Evolutionary conservation across 2,113 vertebrate species (phyloP), one percentile per base, ranked within the genome.

Genomic region (Chaetodon auriga): DNA sequence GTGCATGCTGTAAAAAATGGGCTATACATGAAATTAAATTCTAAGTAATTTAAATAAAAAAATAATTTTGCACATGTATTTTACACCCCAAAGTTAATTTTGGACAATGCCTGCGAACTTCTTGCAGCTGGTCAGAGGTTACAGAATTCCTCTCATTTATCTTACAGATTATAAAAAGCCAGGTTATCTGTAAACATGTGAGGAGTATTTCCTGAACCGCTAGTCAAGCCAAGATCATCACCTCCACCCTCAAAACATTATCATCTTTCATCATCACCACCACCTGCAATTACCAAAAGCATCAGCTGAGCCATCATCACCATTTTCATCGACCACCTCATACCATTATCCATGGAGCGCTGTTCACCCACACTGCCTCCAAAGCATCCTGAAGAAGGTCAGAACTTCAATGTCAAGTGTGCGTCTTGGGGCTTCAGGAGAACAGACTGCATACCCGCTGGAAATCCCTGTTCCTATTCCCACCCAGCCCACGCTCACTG

Each of bases 391-490:
- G 15, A 79, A 63, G 57, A 87, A 93, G 92, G 91, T 89, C 87
- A 87, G 48, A 83, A 66, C 86, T 64, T 81, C 86, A 93, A 84
- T 87, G 90, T 93, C 89, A 88, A 64, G 43, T 2, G 41, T 46
- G 68, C 58, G 70, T 91, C 81, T 80, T 41, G 82, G 92, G 85
- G 64, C 51, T 78, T 78, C 53, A 30, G 12, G 6, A 12, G 71
- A 92, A 87, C 88, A 90, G 89, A 85, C 88, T 75, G 89, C 84
- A 58, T 61, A 66, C 78, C 86, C 73, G 53, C 79, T 72, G 73
- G 90, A 89, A 90, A 84, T 87, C 86, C 76, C 78, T 78, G 63
- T 57, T 85, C 62, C 43, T 79, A 69, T 89, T 92, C 88, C 83
- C 79, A 88, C 61, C 69, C 68, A 85, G 74, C 54, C 68, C 35